phyloP scores from a whole-genome alignment of 1,140 invertebrate species.

The Conus ventricosus region DNA sequence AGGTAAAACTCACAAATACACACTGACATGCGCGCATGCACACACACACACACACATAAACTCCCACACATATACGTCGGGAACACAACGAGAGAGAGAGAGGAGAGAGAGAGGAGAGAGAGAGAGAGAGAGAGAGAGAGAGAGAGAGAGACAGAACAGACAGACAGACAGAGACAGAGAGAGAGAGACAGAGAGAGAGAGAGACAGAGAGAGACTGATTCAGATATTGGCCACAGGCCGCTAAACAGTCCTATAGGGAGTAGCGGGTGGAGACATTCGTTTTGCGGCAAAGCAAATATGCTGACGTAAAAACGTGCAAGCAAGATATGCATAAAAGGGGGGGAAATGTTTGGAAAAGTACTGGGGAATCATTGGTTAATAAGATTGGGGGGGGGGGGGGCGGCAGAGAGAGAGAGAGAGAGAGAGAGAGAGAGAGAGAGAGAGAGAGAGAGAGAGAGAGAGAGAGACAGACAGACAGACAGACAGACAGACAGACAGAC shows the following conservation, averaged over 20 bases:
- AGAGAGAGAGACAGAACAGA: too few relatives aligned
- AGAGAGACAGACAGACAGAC: not conserved
- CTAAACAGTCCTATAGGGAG: too few relatives aligned
- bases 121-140: not conserved
- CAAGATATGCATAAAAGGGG: too few relatives aligned
- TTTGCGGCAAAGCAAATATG: too few relatives aligned
- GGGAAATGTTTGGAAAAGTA: too few relatives aligned
- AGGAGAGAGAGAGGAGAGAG: not conserved
- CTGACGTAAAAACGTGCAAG: too few relatives aligned
- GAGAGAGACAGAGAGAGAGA: too few relatives aligned
- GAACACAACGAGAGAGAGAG: not conserved
- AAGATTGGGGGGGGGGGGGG: not conserved
- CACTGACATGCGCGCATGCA: not conserved
- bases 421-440: constrained; percentile 10
- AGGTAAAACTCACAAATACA: not conserved
- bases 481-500: not conserved
- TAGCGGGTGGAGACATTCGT: too few relatives aligned
- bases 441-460: not conserved
- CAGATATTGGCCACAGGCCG: too few relatives aligned
- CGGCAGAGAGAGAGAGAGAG: not conserved
- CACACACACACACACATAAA: constrained; percentile 26
- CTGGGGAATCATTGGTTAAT: too few relatives aligned
- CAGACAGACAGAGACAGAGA: too few relatives aligned
- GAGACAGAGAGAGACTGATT: too few relatives aligned
- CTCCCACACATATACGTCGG: not conserved